phyloP scores from a whole-genome alignment of 2,888 invertebrate species.

The Drosophila tanythrix region DNA sequence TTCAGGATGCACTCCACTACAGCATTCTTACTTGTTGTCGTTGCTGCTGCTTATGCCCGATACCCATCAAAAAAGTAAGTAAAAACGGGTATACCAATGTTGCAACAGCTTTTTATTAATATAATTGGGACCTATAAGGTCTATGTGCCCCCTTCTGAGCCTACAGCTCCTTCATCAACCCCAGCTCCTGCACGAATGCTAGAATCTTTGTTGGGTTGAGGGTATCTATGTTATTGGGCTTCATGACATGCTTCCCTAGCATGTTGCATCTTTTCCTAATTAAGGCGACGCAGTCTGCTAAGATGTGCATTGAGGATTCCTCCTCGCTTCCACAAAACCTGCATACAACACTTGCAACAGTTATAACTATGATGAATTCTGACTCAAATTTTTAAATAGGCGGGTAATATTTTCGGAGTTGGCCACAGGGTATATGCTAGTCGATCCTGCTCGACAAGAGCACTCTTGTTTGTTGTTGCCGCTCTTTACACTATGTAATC shows the following conservation, averaged over 20 bases:
- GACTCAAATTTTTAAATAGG: background rate
- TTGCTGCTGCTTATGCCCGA: background rate
- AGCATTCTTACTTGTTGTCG: background rate
- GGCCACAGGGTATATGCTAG: background rate
- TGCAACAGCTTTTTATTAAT: background rate
- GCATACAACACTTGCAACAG: background rate
- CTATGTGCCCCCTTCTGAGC: no score
- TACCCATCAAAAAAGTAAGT: background rate
- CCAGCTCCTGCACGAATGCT: no score
- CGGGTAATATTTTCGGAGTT: background rate
- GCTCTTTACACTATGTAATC: slow-evolving; percentile 1
- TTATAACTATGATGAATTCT: background rate
- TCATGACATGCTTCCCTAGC: no score
- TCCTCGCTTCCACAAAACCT: no score
- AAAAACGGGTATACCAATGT: background rate
- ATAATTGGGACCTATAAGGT: no score
- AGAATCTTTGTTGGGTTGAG: no score
- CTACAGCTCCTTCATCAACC: no score
- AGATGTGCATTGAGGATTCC: no score
- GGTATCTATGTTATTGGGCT: no score
- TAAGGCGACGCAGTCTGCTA: no score
- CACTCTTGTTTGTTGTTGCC: slow-evolving; percentile 15
- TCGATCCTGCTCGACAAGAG: background rate
- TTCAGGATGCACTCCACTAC: background rate
- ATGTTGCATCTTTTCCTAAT: no score